Evolutionary conservation across 1,140 invertebrate genomes (phyloP).

Genomic region (Drosophila pruinosa): DNA sequence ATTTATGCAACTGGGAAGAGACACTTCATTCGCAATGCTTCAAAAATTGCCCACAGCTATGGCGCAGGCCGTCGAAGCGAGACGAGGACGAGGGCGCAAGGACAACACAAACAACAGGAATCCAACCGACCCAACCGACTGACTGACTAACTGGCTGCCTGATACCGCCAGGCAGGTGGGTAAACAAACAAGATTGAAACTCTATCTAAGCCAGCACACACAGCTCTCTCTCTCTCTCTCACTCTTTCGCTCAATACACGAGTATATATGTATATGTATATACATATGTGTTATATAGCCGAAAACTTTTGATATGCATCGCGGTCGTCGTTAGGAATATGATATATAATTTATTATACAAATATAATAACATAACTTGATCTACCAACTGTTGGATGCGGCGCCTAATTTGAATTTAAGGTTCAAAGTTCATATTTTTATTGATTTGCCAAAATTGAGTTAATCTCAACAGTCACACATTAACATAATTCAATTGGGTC

Average conservation of each 20-base stretch:
- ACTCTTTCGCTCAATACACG: too few relatives aligned
- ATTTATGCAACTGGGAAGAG: conserved; percentile 66
- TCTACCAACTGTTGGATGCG: background rate
- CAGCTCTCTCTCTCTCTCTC: too few relatives aligned
- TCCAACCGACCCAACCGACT: background rate
- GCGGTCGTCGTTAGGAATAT: background rate
- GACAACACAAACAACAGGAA: conserved; percentile 30
- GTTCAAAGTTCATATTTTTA: background rate
- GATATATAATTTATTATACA: conserved; percentile 5
- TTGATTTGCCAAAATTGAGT: background rate
- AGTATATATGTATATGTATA: conserved; percentile 2
- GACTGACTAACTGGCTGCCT: conserved; percentile 17
- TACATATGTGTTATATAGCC: background rate
- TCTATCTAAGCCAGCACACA: conserved; percentile 20
- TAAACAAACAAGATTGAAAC: conserved; percentile 45
- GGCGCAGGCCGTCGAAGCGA: conserved; percentile 17
- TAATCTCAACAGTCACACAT: background rate
- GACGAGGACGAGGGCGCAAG: conserved; percentile 7
- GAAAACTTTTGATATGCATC: background rate
- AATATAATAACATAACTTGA: conserved; percentile 1
- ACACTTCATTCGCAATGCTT: conserved; percentile 73
- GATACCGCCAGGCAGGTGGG: conserved; percentile 34
- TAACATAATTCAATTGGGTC: background rate
- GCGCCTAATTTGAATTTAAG: background rate
- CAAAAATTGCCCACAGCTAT: conserved; percentile 78